Evolutionary conservation across 2,797 vertebrate species (phyloP).

Genomic region (Caiman crocodilus): DNA sequence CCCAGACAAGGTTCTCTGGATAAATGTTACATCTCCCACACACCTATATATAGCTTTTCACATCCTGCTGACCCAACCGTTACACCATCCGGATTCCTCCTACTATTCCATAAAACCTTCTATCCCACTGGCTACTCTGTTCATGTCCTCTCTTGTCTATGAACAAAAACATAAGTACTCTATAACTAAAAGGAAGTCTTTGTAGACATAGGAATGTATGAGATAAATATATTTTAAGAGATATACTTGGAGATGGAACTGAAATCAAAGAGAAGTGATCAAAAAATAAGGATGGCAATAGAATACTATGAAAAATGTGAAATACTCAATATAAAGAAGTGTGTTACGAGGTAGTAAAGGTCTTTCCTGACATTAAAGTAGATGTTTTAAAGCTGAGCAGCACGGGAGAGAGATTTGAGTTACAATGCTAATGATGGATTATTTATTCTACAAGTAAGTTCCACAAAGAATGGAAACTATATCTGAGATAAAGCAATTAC

Average conservation of each 20-base stretch:
- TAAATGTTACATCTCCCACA: neutral
- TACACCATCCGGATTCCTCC: neutral
- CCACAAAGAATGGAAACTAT: neutral
- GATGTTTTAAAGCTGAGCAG: neutral
- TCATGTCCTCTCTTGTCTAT: neutral
- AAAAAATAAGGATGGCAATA: neutral
- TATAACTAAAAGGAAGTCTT: neutral
- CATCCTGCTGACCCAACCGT: neutral
- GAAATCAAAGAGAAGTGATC: neutral
- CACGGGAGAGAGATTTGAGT: neutral
- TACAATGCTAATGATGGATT: neutral
- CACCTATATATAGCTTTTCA: neutral
- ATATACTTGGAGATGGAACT: neutral
- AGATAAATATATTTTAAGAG: neutral
- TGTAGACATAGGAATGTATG: neutral
- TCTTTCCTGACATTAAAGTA: neutral
- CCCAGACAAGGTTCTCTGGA: too few relatives aligned
- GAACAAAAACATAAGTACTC: neutral
- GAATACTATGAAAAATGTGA: too few relatives aligned
- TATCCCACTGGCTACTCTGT: neutral
- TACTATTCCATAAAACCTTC: neutral
- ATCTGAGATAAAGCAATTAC: neutral
- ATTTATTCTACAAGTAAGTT: neutral
- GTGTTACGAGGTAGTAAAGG: neutral
- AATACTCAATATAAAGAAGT: too few relatives aligned